Percentiles rank a stretch among this genome's conserved stretches.
phyloP scores from a whole-genome alignment of 2,797 vertebrate genomes.

The Oophaga sylvatica region DNA sequence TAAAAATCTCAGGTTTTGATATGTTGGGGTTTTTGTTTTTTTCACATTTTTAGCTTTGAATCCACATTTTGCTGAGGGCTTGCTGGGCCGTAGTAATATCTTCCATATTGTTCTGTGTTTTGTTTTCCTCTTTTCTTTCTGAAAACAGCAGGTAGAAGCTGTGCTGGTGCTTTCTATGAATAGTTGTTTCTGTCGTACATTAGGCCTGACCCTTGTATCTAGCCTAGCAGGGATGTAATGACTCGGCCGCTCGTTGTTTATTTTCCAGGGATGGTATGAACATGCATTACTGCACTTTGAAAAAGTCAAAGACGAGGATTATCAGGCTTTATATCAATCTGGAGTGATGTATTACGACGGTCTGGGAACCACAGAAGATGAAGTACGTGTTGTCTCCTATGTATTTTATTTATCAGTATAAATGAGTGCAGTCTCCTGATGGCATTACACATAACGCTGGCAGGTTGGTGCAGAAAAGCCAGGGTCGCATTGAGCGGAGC shows the following conservation, averaged over 20 bases:
- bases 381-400: slow-evolving; percentile 70
- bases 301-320: slow-evolving; percentile 75
- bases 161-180: not conserved
- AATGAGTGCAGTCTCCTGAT: not conserved
- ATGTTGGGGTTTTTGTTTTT: too few species aligned
- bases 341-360: slow-evolving; percentile 83
- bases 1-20: too few species aligned
- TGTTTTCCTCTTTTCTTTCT: too few species aligned
- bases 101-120: too few species aligned
- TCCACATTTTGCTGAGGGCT: too few species aligned
- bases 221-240: not conserved
- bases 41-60: too few species aligned
- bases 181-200: not conserved
- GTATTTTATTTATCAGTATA: not conserved
- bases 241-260: not conserved
- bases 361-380: slow-evolving; percentile 71
- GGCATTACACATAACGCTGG: not conserved
- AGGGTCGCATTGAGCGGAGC: not conserved
- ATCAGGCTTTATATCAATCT: slow-evolving; percentile 80
- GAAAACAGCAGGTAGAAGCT: too few species aligned
- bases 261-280: slow-evolving; percentile 74
- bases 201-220: not conserved
- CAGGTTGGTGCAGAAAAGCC: not conserved
- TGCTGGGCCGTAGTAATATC: too few species aligned
- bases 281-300: slow-evolving; percentile 77